Percentiles rank a stretch among this genome's conserved stretches.
Conservation (phyloP, 1,140 invertebrate genomes). For the Contarinia nasturtii region DNA sequence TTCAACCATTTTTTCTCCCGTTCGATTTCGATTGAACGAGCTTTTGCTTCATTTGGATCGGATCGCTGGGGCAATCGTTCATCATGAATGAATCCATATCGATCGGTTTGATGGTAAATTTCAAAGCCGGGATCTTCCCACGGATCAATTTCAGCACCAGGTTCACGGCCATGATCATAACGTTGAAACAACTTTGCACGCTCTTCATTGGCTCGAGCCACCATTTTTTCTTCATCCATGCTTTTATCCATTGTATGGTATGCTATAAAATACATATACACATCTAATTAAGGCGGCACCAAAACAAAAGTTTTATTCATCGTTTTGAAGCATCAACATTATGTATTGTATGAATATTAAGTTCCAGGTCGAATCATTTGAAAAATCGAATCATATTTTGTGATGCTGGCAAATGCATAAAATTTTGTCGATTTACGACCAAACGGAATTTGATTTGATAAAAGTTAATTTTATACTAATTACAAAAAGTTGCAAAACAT, state of each 20-base stretch:
- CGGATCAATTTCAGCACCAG: conserved; percentile 77
- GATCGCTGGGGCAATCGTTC: conserved; percentile 52
- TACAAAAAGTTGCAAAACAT: too few species aligned
- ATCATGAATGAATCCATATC: conserved; percentile 91
- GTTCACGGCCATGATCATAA: conserved; percentile 81
- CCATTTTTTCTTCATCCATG: conserved; percentile 23
- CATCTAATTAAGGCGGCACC: too few species aligned
- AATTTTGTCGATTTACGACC: too few species aligned
- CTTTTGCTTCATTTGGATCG: conserved; percentile 47
- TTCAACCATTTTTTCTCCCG: conserved; percentile 89
- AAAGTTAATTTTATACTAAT: too few species aligned
- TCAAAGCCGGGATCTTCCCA: conserved; percentile 96
- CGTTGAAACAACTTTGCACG: conserved; percentile 81
- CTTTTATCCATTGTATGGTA: background rate
- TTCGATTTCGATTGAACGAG: conserved; percentile 57
- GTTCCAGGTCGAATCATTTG: too few species aligned
- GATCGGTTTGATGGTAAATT: conserved; percentile 83
- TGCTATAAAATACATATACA: too few species aligned
- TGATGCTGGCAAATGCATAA: too few species aligned
- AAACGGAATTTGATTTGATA: too few species aligned
- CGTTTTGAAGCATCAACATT: too few species aligned
- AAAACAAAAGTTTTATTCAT: too few species aligned
- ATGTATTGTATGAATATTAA: too few species aligned
- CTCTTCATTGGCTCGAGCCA: conserved; percentile 73
- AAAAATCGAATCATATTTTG: too few species aligned